Percentiles rank a stretch among this genome's conserved stretches.
phyloP scores from a whole-genome alignment of 2,113 vertebrate genomes.

The Muntiacus muntjak region DNA sequence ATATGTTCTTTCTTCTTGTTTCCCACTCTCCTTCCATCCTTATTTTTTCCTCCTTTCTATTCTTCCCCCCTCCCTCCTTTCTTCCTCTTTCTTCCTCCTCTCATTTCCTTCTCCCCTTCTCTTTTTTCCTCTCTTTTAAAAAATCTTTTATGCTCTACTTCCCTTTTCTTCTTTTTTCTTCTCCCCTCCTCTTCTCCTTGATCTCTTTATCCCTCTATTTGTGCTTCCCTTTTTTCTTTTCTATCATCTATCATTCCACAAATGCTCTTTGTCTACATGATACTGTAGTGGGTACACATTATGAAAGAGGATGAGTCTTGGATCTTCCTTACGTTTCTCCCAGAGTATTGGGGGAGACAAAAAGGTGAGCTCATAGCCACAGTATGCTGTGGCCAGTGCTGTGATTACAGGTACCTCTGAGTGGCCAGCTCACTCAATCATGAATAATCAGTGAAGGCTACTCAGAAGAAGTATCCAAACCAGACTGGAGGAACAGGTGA shows the following conservation, averaged over 20 bases:
- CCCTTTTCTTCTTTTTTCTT: background rate
- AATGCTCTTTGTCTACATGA: background rate
- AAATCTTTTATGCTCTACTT: background rate
- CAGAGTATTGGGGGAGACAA: accelerated
- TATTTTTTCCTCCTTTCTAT: background rate
- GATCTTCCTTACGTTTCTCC: background rate
- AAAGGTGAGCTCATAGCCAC: background rate
- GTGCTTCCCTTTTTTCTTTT: background rate
- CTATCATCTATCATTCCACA: background rate
- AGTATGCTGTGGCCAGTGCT: no score
- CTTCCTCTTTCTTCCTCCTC: background rate
- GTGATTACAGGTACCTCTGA: accelerated
- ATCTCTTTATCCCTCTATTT: background rate
- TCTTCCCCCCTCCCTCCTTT: background rate
- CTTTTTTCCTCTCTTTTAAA: background rate
- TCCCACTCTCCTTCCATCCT: background rate
- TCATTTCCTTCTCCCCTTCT: background rate
- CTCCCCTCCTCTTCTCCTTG: background rate
- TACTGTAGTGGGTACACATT: accelerated
- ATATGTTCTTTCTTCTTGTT: background rate
- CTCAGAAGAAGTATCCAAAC: background rate
- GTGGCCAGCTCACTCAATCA: background rate
- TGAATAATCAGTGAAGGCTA: background rate
- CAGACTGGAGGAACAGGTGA: background rate
- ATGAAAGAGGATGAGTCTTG: background rate